Conservation (phyloP, 2,888 invertebrate species). For the Drosophila phalerata region DNA sequence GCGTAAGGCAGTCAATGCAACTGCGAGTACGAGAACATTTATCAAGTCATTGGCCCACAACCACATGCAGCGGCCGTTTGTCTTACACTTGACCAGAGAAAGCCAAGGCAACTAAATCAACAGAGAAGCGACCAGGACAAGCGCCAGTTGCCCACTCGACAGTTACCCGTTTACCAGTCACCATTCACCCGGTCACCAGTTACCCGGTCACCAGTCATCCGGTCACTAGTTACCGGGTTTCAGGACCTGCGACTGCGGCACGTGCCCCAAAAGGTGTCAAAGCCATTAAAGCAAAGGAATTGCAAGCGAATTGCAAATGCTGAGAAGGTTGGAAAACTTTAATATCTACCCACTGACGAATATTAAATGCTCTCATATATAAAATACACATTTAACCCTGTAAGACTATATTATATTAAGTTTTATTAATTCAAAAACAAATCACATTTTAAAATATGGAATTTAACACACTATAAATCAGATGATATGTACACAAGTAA, state of each 20-base stretch:
- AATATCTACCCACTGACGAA: background rate
- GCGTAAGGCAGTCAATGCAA: background rate
- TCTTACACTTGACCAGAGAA: conserved; percentile 70
- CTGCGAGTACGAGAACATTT: conserved; percentile 51
- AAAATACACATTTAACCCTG: no score
- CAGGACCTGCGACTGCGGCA: conserved; percentile 6
- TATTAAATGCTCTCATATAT: background rate
- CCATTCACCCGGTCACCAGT: background rate
- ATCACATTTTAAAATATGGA: no score
- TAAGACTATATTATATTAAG: no score
- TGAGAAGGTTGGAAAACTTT: background rate
- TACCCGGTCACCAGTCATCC: background rate
- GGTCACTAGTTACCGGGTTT: background rate
- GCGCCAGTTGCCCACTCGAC: conserved; percentile 2
- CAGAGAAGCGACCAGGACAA: conserved; percentile 28
- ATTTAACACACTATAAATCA: no score
- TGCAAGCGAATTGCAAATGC: conserved; percentile 1
- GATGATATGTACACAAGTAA: no score
- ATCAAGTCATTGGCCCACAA: conserved; percentile 77
- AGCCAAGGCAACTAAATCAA: conserved; percentile 53
- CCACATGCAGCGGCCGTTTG: conserved; percentile 77
- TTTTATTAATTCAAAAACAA: no score
- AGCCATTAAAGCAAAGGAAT: conserved; percentile 23
- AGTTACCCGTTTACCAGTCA: background rate
- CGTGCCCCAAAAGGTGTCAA: conserved; percentile 35